Evolutionary conservation across 2,888 invertebrate species (phyloP), one percentile per base, ranked within the genome.

Genomic region (Epirrhoe tristata): DNA sequence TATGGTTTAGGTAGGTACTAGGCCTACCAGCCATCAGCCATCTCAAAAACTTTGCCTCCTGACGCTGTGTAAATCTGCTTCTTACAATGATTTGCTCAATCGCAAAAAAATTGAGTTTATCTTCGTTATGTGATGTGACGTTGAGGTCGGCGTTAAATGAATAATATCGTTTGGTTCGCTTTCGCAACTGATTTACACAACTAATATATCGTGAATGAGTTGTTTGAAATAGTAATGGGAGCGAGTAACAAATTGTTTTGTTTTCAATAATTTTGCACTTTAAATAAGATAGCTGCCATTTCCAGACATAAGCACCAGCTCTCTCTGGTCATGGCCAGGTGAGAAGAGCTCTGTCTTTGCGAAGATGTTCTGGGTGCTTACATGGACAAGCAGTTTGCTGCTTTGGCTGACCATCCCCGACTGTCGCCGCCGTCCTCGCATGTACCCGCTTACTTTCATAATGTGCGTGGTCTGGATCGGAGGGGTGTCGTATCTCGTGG

Each of bases 401-500:
- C 94, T 98, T 5, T 95, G 95, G 85, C 71, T 96, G 32, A 97
- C 97, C 0, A 95, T 97, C 52, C 98, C 98, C 0, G 97, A 98
- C 89, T 96, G 96, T 80, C 93, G 95, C 48, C 94, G 95, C 62
- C 90, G 91, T 69, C 94, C 93, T 0, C 90, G 89, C 16, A 88
- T 96, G 24, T 96, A 95, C 77, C 93, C 95, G 0, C 71, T 96
- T 0, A 97, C 97, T 0, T 97, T 98, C 81, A 65, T 95, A 7
- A 96, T 97, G 95, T 97, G 97, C 80, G 94, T 97, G 63, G 88
- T 95, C 0, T 98, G 98, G 97, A 97, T 98, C 70, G 97, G 96
- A 0, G 87, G 94, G 0, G 95, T 97, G 6, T 97, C 98, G 0
- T 98, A 98, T 82, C 72, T 97, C n/a, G 96, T 97, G 53, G 96